Percentiles rank a stretch among this genome's conserved stretches.
phyloP scores from a whole-genome alignment of 2,888 invertebrate species.

The Tethea ocularis region DNA sequence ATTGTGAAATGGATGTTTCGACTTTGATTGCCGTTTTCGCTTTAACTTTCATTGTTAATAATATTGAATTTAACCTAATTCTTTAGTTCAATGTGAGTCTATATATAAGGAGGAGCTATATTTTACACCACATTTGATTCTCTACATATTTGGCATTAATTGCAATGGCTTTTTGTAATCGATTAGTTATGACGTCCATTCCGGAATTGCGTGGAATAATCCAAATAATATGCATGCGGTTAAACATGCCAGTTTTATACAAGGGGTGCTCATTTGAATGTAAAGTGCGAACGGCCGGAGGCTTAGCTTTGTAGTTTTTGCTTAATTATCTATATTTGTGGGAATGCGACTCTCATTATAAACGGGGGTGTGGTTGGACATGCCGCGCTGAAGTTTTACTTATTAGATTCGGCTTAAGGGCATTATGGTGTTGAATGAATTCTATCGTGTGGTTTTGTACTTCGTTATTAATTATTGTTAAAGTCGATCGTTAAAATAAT shows the following conservation, averaged over 20 bases:
- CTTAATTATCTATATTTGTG: constrained; percentile 72
- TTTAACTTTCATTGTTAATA: constrained; percentile 27
- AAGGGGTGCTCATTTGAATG: constrained; percentile 77
- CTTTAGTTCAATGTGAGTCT: too few relatives aligned
- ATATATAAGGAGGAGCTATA: too few relatives aligned
- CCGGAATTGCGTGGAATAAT: not conserved
- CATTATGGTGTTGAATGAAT: constrained; percentile 48
- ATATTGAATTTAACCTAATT: not conserved
- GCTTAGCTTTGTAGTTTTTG: constrained; percentile 77
- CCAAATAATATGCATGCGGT: constrained; percentile 40
- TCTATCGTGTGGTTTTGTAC: constrained; percentile 30
- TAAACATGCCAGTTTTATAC: constrained; percentile 52
- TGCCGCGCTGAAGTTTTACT: constrained; percentile 35
- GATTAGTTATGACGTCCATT: not conserved
- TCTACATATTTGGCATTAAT: too few relatives aligned
- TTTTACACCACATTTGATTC: too few relatives aligned
- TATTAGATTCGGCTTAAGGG: constrained; percentile 78
- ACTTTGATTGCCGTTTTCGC: constrained; percentile 58
- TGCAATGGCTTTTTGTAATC: not conserved
- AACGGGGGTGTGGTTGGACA: constrained; percentile 55
- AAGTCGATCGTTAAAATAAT: not conserved
- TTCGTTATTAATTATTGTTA: constrained; percentile 33
- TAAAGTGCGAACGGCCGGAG: constrained; percentile 61
- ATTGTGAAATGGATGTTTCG: constrained; percentile 52
- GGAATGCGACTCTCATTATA: constrained; percentile 67